phyloP scores from a whole-genome alignment of 1,140 invertebrate species.

The Chrysoperla carnea region DNA sequence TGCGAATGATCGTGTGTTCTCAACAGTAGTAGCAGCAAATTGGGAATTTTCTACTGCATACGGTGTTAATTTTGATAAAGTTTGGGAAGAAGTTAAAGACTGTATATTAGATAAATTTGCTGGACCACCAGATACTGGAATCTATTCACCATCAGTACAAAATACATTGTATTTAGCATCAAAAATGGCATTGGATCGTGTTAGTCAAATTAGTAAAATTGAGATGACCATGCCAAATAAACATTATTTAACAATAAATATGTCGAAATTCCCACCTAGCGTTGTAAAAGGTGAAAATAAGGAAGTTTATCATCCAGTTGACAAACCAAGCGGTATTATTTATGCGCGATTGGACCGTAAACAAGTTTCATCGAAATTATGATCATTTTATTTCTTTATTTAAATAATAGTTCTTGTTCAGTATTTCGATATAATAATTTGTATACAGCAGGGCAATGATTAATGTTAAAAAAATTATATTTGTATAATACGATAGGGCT shows the following conservation, averaged over 20 bases:
- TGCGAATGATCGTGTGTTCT: constrained; percentile 51
- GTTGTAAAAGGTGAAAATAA: constrained; percentile 37
- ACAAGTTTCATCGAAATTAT: constrained; percentile 29
- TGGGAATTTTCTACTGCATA: constrained; percentile 47
- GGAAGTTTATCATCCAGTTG: constrained; percentile 52
- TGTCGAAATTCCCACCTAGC: constrained; percentile 43
- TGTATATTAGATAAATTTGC: constrained; percentile 55
- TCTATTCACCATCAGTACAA: constrained; percentile 57
- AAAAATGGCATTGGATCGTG: constrained; percentile 37
- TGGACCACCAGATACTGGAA: constrained; percentile 41
- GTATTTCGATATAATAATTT: background rate
- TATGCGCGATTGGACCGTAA: constrained; percentile 44
- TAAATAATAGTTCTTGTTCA: background rate
- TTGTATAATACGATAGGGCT: too few relatives aligned
- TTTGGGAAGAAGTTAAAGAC: constrained; percentile 45
- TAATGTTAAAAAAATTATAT: too few relatives aligned
- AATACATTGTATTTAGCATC: constrained; percentile 53
- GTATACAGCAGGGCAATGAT: too few relatives aligned
- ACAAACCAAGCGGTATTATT: constrained; percentile 61
- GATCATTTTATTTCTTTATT: constrained; percentile 7
- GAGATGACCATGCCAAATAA: constrained; percentile 63
- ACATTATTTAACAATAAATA: constrained; percentile 55
- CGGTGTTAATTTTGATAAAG: constrained; percentile 42
- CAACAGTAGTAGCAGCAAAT: constrained; percentile 47
- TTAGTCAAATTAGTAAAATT: constrained; percentile 38